Conservation (phyloP, 2,888 invertebrate genomes). For the Pheosia gnoma region DNA sequence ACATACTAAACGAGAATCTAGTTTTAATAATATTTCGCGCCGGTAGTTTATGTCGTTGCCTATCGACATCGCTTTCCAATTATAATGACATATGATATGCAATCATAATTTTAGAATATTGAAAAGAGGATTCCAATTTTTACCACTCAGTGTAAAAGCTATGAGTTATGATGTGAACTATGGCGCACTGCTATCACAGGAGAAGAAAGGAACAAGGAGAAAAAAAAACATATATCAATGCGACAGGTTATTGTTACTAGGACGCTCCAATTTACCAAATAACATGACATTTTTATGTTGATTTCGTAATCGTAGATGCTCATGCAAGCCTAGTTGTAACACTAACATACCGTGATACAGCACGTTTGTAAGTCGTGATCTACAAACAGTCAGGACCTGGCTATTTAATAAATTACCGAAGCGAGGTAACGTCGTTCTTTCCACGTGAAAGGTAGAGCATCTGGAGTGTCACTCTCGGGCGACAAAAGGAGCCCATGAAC, state of each 20-base stretch:
- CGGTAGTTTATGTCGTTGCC: too few species aligned
- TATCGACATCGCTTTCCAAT: too few species aligned
- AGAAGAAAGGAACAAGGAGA: too few species aligned
- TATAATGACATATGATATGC: too few species aligned
- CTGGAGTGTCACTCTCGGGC: neutral
- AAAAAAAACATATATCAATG: neutral
- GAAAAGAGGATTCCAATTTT: too few species aligned
- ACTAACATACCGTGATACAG: conserved; percentile 6
- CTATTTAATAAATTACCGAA: conserved; percentile 30
- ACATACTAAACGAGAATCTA: too few species aligned
- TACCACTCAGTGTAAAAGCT: too few species aligned
- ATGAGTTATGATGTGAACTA: too few species aligned
- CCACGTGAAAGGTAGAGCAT: neutral
- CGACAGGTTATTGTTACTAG: neutral
- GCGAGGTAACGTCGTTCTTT: conserved; percentile 15
- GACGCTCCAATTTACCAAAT: neutral
- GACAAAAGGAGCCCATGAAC: too few species aligned
- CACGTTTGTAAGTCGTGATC: conserved; percentile 28
- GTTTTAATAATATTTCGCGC: too few species aligned
- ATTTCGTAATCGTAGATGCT: neutral
- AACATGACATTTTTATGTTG: neutral
- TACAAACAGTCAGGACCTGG: conserved; percentile 16
- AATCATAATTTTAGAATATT: too few species aligned
- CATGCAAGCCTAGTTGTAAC: conserved; percentile 11
- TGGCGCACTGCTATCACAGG: too few species aligned